These are phyloP conservation scores for Leucania comma DNA, from an alignment of 2,888 invertebrate species.

Conservation along the genomic window DNA sequence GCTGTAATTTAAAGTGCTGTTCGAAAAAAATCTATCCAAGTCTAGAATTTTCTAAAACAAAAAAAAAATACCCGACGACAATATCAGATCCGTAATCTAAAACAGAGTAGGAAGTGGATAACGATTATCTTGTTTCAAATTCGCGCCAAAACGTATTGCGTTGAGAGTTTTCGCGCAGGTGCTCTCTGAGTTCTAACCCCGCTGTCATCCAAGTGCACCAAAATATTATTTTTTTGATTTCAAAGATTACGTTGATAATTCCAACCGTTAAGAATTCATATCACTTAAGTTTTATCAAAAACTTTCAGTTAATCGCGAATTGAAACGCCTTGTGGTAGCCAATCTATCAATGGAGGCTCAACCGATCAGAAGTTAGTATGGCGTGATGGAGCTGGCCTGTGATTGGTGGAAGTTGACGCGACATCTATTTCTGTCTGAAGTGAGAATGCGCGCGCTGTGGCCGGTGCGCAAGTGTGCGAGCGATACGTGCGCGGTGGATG, in stretches of 20 bases:
- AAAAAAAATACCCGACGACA: constrained; percentile 10
- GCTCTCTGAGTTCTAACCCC: constrained; percentile 37
- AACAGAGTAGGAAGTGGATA: constrained; percentile 37
- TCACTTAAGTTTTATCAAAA: constrained; percentile 88
- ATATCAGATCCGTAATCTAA: constrained; percentile 15
- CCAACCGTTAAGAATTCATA: constrained; percentile 82
- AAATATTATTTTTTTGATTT: constrained; percentile 63
- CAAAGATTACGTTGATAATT: constrained; percentile 72
- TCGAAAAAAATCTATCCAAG: neutral
- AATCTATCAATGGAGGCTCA: constrained; percentile 85
- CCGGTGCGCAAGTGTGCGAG: constrained; percentile 72
- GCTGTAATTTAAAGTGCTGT: constrained; percentile 17
- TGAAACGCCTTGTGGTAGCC: constrained; percentile 85
- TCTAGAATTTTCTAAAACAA: constrained; percentile 22
- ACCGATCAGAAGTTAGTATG: constrained; percentile 79
- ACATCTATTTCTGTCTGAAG: constrained; percentile 85
- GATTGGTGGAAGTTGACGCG: constrained; percentile 84
- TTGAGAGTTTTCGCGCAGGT: constrained; percentile 66
- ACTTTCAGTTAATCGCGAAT: constrained; percentile 88
- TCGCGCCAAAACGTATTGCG: constrained; percentile 74
- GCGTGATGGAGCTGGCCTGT: constrained; percentile 76
- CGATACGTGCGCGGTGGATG: constrained; percentile 73
- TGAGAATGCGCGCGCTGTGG: constrained; percentile 83
- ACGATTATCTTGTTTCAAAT: constrained; percentile 68
- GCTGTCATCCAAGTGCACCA: constrained; percentile 25